Evolutionary conservation across 2,113 vertebrate genomes (phyloP).

Genomic region (Syrmaticus mikado): DNA sequence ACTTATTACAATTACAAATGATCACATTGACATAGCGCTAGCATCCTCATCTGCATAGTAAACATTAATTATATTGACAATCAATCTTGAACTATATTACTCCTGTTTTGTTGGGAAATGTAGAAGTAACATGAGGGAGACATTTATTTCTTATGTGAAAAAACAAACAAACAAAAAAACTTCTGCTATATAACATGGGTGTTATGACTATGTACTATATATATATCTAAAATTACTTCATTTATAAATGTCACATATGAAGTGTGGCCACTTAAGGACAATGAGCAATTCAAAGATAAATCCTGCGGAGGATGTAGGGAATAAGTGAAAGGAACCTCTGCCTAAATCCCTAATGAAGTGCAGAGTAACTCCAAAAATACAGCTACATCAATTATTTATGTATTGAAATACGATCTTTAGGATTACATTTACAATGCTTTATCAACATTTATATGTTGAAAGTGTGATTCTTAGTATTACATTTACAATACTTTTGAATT

Average conservation of each 20-base stretch:
- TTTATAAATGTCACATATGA: neutral
- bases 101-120: neutral
- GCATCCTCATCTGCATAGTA: neutral
- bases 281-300: constrained; percentile 17
- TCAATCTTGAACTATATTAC: neutral
- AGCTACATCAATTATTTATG: neutral
- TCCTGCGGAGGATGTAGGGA: neutral
- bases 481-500: neutral
- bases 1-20: neutral
- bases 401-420: neutral
- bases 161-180: neutral
- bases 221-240: too few species aligned
- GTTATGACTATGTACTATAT: neutral
- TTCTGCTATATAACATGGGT: accelerated
- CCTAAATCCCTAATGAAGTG: neutral
- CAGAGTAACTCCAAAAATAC: neutral
- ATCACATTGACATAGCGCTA: neutral
- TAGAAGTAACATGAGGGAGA: neutral
- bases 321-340: neutral
- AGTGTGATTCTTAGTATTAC: neutral
- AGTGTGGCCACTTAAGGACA: neutral
- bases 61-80: neutral
- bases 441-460: neutral
- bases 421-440: neutral
- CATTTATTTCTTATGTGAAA: neutral